Evolutionary conservation across 2,888 invertebrate species (phyloP).

Genomic region (Agrotis clavis): DNA sequence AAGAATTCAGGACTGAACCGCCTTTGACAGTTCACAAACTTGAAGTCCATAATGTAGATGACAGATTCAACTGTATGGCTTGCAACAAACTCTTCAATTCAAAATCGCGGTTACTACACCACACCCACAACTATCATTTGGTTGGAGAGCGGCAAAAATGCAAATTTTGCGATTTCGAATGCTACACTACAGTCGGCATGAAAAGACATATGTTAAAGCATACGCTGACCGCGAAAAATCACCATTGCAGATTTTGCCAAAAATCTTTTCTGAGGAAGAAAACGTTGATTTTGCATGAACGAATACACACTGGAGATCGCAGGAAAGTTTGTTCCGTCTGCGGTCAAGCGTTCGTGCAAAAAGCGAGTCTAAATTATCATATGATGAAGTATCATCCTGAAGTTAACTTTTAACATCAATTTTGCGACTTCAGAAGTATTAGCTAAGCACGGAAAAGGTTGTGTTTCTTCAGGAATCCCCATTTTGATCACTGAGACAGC

Average conservation of each 20-base stretch:
- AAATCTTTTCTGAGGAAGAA: constrained; percentile 80
- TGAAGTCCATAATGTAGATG: constrained; percentile 78
- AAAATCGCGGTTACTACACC: constrained; percentile 73
- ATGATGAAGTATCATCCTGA: constrained; percentile 86
- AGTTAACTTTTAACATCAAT: constrained; percentile 72
- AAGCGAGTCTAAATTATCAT: constrained; percentile 85
- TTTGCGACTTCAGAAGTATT: not conserved
- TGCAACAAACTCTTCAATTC: constrained; percentile 80
- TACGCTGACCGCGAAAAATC: too few species aligned
- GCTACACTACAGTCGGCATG: constrained; percentile 71
- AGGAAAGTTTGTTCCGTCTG: constrained; percentile 81
- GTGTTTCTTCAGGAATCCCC: too few species aligned
- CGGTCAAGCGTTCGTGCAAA: constrained; percentile 86
- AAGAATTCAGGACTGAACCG: too few species aligned
- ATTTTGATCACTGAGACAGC: too few species aligned
- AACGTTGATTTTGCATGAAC: constrained; percentile 78
- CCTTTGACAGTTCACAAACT: too few species aligned
- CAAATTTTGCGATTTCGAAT: constrained; percentile 80
- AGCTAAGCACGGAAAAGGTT: too few species aligned
- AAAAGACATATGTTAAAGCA: constrained; percentile 72
- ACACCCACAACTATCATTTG: constrained; percentile 82
- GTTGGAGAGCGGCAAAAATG: constrained; percentile 74
- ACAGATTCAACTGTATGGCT: constrained; percentile 80
- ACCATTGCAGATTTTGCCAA: too few species aligned
- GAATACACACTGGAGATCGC: constrained; percentile 84